Conservation (phyloP, 2,888 invertebrate genomes). For the Sabatieria punctata region DNA sequence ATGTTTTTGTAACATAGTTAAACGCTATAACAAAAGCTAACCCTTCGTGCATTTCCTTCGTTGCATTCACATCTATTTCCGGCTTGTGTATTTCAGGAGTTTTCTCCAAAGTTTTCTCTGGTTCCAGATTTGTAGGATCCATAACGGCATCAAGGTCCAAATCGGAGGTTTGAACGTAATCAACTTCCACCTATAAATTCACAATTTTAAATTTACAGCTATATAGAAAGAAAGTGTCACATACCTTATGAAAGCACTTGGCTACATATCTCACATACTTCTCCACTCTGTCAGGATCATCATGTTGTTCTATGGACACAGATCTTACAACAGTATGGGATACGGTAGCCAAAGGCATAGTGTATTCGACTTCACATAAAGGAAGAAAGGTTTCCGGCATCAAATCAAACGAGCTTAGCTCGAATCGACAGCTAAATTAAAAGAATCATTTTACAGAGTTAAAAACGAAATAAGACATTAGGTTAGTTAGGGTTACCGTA, state of each 20-base stretch:
- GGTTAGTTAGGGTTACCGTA: slow-evolving; percentile 38
- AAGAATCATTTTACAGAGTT: not conserved
- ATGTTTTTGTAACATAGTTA: too few relatives aligned
- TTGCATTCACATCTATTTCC: slow-evolving; percentile 1
- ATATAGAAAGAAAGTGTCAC: not conserved
- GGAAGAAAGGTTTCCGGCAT: slow-evolving; percentile 79
- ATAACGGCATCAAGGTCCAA: slow-evolving; percentile 18
- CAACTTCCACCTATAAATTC: slow-evolving; percentile 24
- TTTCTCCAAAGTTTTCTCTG: slow-evolving; percentile 5
- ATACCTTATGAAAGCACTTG: slow-evolving; percentile 77
- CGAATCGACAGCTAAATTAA: slow-evolving; percentile 55
- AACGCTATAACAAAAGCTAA: slow-evolving; percentile 16
- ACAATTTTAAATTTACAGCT: too few relatives aligned
- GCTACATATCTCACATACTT: slow-evolving; percentile 93
- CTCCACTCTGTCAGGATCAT: slow-evolving; percentile 68
- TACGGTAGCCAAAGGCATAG: slow-evolving; percentile 87
- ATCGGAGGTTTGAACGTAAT: slow-evolving; percentile 28
- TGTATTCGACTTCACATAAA: slow-evolving; percentile 80
- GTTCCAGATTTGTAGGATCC: slow-evolving; percentile 14
- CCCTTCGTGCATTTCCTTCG: slow-evolving; percentile 5
- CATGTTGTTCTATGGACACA: slow-evolving; percentile 39
- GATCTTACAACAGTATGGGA: slow-evolving; percentile 90
- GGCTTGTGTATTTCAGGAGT: slow-evolving; percentile 4
- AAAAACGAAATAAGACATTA: not conserved
- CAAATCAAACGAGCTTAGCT: slow-evolving; percentile 89